Conservation (phyloP, 1,140 invertebrate species). For the Magallana angulata region DNA sequence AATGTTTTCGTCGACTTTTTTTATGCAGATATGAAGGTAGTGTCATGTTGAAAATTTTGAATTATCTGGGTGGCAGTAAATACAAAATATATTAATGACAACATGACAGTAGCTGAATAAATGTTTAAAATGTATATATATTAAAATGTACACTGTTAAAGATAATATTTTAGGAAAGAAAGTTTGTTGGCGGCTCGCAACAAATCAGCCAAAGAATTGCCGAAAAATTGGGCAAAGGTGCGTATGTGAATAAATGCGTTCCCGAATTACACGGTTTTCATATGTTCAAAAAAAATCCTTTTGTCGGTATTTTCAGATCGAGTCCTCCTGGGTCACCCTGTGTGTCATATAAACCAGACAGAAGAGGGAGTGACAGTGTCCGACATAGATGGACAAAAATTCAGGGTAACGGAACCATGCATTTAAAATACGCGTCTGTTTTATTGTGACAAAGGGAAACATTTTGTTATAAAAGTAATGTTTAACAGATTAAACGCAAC, state of each 20-base stretch:
- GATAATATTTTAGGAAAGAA: constrained; percentile 72
- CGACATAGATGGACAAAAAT: neutral
- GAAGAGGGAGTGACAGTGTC: neutral
- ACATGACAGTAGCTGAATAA: no score
- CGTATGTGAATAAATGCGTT: neutral
- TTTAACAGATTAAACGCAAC: no score
- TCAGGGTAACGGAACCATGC: neutral
- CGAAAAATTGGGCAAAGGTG: constrained; percentile 70
- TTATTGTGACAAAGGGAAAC: no score
- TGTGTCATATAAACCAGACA: neutral
- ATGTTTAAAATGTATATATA: no score
- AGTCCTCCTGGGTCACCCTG: neutral
- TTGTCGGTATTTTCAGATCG: neutral
- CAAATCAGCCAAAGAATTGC: constrained; percentile 77
- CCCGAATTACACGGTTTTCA: neutral
- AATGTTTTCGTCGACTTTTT: no score
- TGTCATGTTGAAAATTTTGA: no score
- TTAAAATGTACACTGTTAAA: no score
- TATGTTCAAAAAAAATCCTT: neutral
- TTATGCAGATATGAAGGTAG: no score
- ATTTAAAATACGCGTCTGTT: no score
- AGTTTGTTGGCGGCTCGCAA: constrained; percentile 77
- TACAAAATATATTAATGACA: no score
- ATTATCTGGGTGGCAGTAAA: no score
- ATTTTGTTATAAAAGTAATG: no score